These are phyloP conservation scores for Noctua fimbriata DNA, from an alignment of 2,888 invertebrate species.

Conservation along the genomic window DNA sequence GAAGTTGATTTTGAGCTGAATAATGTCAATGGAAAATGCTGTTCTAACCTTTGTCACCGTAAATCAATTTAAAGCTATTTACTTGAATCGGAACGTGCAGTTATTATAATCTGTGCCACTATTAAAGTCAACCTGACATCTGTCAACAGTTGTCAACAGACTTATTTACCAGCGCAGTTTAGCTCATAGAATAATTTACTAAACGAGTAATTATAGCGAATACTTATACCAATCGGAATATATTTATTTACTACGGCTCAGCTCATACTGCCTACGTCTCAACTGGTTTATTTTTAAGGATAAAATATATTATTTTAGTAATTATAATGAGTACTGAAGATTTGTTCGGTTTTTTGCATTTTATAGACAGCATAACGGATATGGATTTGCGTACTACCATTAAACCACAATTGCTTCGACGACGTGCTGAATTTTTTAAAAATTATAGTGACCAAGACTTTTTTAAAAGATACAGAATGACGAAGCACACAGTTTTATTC, in stretches of 20 bases:
- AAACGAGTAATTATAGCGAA: too few relatives aligned
- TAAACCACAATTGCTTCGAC: background rate
- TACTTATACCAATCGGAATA: too few relatives aligned
- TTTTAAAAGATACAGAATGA: slow-evolving; percentile 36
- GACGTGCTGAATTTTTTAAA: slow-evolving; percentile 14
- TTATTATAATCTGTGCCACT: background rate
- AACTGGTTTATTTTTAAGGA: background rate
- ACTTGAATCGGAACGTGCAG: background rate
- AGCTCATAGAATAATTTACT: background rate
- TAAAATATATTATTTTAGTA: background rate
- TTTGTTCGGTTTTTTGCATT: slow-evolving; percentile 7
- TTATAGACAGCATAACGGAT: slow-evolving; percentile 17
- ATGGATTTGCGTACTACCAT: slow-evolving; percentile 8
- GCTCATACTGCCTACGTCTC: background rate
- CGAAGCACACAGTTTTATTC: slow-evolving; percentile 27
- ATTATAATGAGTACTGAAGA: background rate
- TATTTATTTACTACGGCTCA: too few relatives aligned
- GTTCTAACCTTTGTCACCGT: too few relatives aligned
- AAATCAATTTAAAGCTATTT: too few relatives aligned
- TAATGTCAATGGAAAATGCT: background rate
- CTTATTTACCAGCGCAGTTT: background rate
- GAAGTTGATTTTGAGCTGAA: too few relatives aligned
- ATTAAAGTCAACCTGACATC: background rate
- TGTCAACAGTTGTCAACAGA: background rate
- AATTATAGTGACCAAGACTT: slow-evolving; percentile 19